Conservation (phyloP, 1,140 invertebrate species). For the Parapsyche elsis region DNA sequence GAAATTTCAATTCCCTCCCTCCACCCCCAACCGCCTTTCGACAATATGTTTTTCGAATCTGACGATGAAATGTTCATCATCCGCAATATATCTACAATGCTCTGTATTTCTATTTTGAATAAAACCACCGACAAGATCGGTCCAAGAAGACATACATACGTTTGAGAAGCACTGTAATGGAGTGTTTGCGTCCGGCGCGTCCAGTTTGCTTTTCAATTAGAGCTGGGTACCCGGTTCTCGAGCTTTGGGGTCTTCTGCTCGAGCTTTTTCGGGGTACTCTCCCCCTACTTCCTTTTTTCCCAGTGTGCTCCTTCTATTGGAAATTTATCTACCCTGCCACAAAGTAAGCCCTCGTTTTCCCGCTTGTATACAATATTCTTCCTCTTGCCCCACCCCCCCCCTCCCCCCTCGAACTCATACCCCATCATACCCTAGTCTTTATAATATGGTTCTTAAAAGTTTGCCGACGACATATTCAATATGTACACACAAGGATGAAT, state of each 20-base stretch:
- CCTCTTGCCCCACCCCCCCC: not conserved
- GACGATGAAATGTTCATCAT: no score
- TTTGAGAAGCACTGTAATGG: not conserved
- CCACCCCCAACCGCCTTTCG: not conserved
- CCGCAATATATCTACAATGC: no score
- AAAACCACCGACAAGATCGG: not conserved
- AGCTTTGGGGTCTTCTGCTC: conserved; percentile 21
- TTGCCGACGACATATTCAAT: not conserved
- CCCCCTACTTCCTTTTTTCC: not conserved
- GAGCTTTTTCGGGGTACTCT: not conserved
- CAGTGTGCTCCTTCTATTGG: not conserved
- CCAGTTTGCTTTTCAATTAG: conserved; percentile 11
- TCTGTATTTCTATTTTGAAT: no score
- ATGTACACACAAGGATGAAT: no score
- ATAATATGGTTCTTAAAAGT: not conserved
- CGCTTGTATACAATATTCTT: conserved; percentile 4
- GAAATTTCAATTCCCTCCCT: not conserved
- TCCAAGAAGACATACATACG: not conserved
- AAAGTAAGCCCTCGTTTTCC: conserved; percentile 10
- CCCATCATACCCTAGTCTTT: not conserved
- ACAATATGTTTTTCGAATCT: no score
- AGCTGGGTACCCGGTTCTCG: not conserved
- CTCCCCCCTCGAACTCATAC: no score
- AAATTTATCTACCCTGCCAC: conserved; percentile 10
- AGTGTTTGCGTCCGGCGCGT: not conserved